Evolutionary conservation across 2,797 vertebrate species (phyloP).

Genomic region (Neosilurus hyrtlii): DNA sequence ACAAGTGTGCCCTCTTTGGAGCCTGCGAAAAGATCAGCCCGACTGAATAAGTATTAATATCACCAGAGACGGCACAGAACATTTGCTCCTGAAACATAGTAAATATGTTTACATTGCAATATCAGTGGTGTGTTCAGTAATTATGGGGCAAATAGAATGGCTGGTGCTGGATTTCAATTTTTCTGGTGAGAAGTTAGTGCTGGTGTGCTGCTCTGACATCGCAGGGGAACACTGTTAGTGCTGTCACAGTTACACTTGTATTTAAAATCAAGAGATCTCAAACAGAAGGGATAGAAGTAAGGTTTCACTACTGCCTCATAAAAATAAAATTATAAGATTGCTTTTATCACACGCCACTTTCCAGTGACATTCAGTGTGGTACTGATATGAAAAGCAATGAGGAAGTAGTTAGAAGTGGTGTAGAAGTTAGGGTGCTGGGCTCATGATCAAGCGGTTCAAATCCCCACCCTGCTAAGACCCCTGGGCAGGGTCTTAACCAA

Average conservation of each 20-base stretch:
- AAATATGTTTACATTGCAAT: background rate
- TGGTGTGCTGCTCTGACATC: background rate
- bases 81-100: background rate
- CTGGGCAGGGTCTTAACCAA: too few relatives aligned
- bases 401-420: background rate
- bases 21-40: constrained; percentile 38
- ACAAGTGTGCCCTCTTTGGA: constrained; percentile 27
- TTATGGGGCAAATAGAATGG: background rate
- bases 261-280: background rate
- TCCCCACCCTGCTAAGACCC: too few relatives aligned
- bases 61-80: constrained; percentile 16
- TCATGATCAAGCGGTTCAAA: too few relatives aligned
- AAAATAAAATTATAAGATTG: too few relatives aligned
- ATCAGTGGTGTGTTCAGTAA: background rate
- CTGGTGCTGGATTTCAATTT: background rate
- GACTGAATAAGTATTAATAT: constrained; percentile 31
- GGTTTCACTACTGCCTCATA: background rate
- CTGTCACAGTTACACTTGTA: background rate
- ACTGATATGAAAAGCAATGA: background rate
- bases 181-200: background rate
- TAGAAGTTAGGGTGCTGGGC: too few relatives aligned
- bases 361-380: background rate
- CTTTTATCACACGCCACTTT: background rate
- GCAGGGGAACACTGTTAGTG: background rate
- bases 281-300: background rate